These are phyloP conservation scores for Caenorhabditis doughertyi DNA, from an alignment of 2,888 invertebrate species.

Conservation along the genomic window DNA sequence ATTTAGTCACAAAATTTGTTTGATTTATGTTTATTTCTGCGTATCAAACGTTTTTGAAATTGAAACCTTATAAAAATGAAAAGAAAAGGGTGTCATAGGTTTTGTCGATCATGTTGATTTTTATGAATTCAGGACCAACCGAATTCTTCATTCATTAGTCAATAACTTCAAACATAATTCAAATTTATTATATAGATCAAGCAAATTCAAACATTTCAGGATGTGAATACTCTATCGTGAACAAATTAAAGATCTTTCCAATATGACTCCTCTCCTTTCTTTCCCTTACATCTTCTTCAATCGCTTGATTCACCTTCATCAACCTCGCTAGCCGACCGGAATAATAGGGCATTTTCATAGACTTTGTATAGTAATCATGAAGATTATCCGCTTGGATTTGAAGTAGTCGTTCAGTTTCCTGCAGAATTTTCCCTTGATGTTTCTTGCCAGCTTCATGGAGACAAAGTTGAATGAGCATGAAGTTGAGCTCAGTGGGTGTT, in stretches of 20 bases:
- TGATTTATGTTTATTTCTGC: no score
- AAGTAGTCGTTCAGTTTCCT: slow-evolving; percentile 10
- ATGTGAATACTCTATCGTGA: slow-evolving; percentile 25
- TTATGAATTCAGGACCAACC: no score
- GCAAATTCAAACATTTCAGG: slow-evolving; percentile 22
- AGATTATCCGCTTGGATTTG: slow-evolving; percentile 20
- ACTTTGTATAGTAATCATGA: slow-evolving; percentile 22
- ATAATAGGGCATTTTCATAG: slow-evolving; percentile 8
- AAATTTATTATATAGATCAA: no score
- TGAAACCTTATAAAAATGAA: no score
- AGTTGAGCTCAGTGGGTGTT: slow-evolving; percentile 31
- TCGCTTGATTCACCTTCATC: slow-evolving; percentile 23
- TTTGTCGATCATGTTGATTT: no score
- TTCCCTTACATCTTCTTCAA: slow-evolving; percentile 15
- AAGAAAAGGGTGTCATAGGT: no score
- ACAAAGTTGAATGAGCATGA: slow-evolving; percentile 43
- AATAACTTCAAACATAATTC: no score
- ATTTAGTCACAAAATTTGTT: no score
- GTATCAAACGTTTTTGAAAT: no score
- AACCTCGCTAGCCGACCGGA: slow-evolving; percentile 20
- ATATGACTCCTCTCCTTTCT: slow-evolving; percentile 19
- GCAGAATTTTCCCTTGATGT: neutral
- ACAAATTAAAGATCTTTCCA: neutral
- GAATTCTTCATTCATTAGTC: no score
- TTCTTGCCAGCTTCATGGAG: slow-evolving; percentile 23